These are phyloP conservation scores for Brachionus manjavacas DNA, from an alignment of 1,140 invertebrate species.

Conservation along the genomic window DNA sequence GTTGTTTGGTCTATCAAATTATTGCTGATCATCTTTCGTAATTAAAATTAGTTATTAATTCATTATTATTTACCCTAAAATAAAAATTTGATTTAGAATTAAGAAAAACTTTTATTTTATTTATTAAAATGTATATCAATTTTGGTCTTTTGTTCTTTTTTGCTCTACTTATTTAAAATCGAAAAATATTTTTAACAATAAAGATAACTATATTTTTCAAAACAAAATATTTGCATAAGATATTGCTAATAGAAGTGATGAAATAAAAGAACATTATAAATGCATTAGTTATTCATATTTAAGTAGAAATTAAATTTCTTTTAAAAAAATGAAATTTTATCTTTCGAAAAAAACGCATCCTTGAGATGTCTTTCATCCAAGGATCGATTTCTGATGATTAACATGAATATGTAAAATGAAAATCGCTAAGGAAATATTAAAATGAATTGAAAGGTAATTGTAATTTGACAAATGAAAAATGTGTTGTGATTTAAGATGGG, in stretches of 20 bases:
- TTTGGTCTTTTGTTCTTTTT: not conserved
- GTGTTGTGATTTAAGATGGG: too few species aligned
- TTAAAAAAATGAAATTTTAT: not conserved
- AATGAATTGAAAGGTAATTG: too few species aligned
- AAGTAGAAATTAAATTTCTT: not conserved
- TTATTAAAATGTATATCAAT: not conserved
- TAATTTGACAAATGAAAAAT: too few species aligned
- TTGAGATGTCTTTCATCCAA: not conserved
- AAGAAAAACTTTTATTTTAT: not conserved
- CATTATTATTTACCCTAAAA: not conserved
- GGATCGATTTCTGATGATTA: not conserved
- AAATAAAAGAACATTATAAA: slow-evolving; percentile 6
- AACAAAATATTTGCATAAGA: not conserved
- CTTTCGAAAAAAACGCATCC: not conserved
- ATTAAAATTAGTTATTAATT: not conserved
- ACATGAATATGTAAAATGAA: not conserved
- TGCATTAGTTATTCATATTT: not conserved
- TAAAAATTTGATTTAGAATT: not conserved
- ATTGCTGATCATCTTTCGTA: not conserved
- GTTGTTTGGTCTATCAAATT: not conserved
- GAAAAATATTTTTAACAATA: not conserved
- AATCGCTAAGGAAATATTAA: too few species aligned
- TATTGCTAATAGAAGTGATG: not conserved
- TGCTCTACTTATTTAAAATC: not conserved
- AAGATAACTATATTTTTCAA: not conserved